Conservation (phyloP, 2,797 vertebrate genomes). For the Pseudopleuronectes americanus region DNA sequence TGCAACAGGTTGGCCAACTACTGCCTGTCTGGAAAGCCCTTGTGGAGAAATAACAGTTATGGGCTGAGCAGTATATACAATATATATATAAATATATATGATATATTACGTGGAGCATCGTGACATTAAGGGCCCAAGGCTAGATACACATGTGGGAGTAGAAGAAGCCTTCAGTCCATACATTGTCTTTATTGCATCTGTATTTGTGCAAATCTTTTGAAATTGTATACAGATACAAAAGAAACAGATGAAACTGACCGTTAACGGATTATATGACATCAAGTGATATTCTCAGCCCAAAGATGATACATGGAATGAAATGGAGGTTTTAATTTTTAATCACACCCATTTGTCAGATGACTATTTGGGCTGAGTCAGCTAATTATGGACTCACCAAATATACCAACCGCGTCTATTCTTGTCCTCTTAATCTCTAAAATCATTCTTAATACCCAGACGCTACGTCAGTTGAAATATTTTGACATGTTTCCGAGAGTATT, state of each 20-base stretch:
- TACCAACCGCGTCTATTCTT: conserved; percentile 64
- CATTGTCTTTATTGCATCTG: too few relatives aligned
- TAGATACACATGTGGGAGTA: too few relatives aligned
- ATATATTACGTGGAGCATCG: too few relatives aligned
- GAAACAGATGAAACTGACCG: too few relatives aligned
- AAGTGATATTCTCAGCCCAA: conserved; percentile 9
- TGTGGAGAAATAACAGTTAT: conserved; percentile 29
- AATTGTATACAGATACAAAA: too few relatives aligned
- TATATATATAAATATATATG: not conserved
- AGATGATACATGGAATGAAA: conserved; percentile 49
- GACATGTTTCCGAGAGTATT: conserved; percentile 30
- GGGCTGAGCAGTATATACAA: conserved; percentile 1
- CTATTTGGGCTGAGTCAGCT: conserved; percentile 46
- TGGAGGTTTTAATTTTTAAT: conserved; percentile 68
- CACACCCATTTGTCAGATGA: conserved; percentile 56
- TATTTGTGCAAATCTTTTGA: too few relatives aligned
- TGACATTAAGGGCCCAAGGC: too few relatives aligned
- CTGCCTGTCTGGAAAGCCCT: conserved; percentile 24
- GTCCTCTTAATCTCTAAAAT: conserved; percentile 53
- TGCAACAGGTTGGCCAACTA: conserved; percentile 11
- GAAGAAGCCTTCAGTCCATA: too few relatives aligned
- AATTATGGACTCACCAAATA: conserved; percentile 58
- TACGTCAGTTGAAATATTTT: conserved; percentile 15
- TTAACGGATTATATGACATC: too few relatives aligned
- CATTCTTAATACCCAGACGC: conserved; percentile 42